Conservation (phyloP, 2,888 invertebrate species). For the Iselma pallidipennis region DNA sequence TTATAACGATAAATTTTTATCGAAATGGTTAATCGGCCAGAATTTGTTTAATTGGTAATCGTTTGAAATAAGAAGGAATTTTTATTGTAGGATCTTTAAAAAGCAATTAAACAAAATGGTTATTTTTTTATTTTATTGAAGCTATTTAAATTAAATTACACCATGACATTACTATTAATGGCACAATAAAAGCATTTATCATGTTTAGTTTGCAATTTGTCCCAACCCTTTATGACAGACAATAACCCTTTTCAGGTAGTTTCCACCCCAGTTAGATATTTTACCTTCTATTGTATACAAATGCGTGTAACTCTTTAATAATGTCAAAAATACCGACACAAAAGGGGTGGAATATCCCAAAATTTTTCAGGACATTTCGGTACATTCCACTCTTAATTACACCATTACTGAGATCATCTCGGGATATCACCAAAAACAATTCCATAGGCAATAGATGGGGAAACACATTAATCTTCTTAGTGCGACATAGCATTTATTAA, state of each 20-base stretch:
- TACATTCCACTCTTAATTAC: slow-evolving; percentile 15
- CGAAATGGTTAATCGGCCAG: too few species aligned
- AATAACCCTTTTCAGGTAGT: slow-evolving; percentile 37
- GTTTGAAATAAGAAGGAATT: too few species aligned
- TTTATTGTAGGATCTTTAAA: too few species aligned
- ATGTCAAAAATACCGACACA: background rate
- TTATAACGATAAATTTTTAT: too few species aligned
- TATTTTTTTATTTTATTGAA: too few species aligned
- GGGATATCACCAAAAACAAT: slow-evolving; percentile 18
- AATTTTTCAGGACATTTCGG: background rate
- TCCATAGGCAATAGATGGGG: slow-evolving; percentile 31
- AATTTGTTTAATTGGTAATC: background rate
- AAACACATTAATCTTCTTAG: slow-evolving; percentile 34
- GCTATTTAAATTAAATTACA: too few species aligned
- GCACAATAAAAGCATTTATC: slow-evolving; percentile 40
- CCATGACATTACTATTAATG: background rate
- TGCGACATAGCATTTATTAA: slow-evolving; percentile 37
- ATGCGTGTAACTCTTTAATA: slow-evolving; percentile 30
- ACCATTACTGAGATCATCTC: slow-evolving; percentile 5
- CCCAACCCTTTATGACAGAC: slow-evolving; percentile 38
- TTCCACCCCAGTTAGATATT: slow-evolving; percentile 6
- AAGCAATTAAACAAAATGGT: too few species aligned
- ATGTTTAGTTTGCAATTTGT: slow-evolving; percentile 45
- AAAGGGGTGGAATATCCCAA: slow-evolving; percentile 13
- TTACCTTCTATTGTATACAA: slow-evolving; percentile 7